Evolutionary conservation across 1,140 invertebrate species (phyloP).

Genomic region (Cotesia chilonis): DNA sequence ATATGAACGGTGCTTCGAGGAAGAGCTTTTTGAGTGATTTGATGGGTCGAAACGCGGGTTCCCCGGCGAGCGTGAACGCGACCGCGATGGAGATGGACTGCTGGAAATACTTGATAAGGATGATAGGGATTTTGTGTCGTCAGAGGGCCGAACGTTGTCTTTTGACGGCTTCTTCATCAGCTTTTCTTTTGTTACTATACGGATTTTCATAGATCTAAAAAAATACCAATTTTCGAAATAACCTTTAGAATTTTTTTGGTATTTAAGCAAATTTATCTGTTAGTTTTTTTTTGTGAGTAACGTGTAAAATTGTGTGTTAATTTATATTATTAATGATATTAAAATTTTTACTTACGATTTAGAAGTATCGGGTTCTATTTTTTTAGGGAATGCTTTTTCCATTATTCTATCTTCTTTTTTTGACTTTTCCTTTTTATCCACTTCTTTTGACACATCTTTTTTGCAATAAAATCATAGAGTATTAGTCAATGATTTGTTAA

Average conservation of each 20-base stretch:
- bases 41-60: background rate
- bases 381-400: conserved; percentile 47
- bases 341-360: conserved; percentile 60
- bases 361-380: conserved; percentile 53
- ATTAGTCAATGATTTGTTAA: background rate
- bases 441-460: conserved; percentile 45
- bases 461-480: no score
- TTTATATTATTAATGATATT: conserved; percentile 28
- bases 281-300: conserved; percentile 1
- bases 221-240: background rate
- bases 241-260: conserved; percentile 13
- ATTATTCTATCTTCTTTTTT: conserved; percentile 46
- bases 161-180: conserved; percentile 55
- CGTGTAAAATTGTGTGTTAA: background rate
- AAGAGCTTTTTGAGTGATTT: background rate
- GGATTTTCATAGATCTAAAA: conserved; percentile 62
- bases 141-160: conserved; percentile 45
- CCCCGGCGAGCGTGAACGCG: conserved; percentile 15
- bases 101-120: conserved; percentile 64
- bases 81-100: conserved; percentile 54
- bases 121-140: conserved; percentile 61
- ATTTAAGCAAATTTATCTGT: background rate
- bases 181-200: conserved; percentile 61
- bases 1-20: background rate
- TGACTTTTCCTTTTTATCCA: conserved; percentile 37